Evolutionary conservation across 2,888 invertebrate species (phyloP).

Genomic region (Lacanobia oleracea): DNA sequence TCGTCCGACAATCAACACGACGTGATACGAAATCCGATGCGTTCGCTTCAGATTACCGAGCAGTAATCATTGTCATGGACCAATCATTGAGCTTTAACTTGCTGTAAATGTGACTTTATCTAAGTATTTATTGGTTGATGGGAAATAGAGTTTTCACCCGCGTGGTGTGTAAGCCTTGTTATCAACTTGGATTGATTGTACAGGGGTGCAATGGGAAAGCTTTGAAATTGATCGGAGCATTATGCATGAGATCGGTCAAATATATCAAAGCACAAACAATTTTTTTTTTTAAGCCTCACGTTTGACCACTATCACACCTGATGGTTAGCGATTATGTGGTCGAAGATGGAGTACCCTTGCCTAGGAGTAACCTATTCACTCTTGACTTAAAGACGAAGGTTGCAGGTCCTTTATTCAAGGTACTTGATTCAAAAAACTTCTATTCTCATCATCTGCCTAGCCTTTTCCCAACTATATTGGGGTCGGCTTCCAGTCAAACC

Average conservation of each 20-base stretch:
- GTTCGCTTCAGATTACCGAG: slow-evolving; percentile 78
- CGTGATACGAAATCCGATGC: slow-evolving; percentile 90
- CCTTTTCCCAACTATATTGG: too few species aligned
- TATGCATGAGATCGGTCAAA: slow-evolving; percentile 2
- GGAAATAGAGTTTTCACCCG: slow-evolving; percentile 14
- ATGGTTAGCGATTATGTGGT: too few species aligned
- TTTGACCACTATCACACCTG: too few species aligned
- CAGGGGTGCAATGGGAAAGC: neutral
- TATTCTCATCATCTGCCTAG: too few species aligned
- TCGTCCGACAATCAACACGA: slow-evolving; percentile 88
- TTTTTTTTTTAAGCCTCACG: neutral
- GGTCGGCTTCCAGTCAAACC: too few species aligned
- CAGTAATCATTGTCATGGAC: slow-evolving; percentile 80
- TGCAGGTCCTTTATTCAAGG: too few species aligned
- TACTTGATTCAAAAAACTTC: neutral
- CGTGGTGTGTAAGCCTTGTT: neutral
- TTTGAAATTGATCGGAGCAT: neutral
- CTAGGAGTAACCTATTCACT: too few species aligned
- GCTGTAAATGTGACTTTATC: slow-evolving; percentile 60
- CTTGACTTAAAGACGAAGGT: too few species aligned
- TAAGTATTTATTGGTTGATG: slow-evolving; percentile 44
- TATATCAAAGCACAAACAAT: slow-evolving; percentile 4
- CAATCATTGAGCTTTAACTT: slow-evolving; percentile 72
- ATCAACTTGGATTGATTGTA: slow-evolving; percentile 1
- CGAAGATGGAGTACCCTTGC: too few species aligned